phyloP scores from a whole-genome alignment of 1,140 invertebrate genomes.

The Polyergus mexicanus region DNA sequence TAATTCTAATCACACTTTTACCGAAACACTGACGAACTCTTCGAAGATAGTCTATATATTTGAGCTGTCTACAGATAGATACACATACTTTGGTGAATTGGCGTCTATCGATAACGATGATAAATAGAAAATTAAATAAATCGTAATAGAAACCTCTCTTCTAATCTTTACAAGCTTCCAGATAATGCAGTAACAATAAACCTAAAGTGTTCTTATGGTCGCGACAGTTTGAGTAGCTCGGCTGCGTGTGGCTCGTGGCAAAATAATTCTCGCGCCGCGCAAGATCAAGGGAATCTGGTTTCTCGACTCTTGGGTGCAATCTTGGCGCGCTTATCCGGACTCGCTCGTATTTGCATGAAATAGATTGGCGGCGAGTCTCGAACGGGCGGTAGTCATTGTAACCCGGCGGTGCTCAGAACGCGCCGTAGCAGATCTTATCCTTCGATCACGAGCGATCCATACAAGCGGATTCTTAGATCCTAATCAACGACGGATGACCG shows the following conservation, averaged over 20 bases:
- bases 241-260: conserved; percentile 12
- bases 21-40: background rate
- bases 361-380: conserved; percentile 41
- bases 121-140: conserved; percentile 29
- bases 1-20: background rate
- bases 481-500: conserved; percentile 53
- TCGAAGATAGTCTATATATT: background rate
- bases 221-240: conserved; percentile 11
- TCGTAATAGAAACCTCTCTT: background rate
- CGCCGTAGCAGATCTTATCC: conserved; percentile 70
- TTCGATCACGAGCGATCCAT: conserved; percentile 72
- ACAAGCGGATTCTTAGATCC: conserved; percentile 70
- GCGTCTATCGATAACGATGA: background rate
- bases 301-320: conserved; percentile 53
- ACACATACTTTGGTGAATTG: background rate
- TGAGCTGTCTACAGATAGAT: background rate
- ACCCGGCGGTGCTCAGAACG: conserved; percentile 24
- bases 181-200: conserved; percentile 24
- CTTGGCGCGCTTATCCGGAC: conserved; percentile 55
- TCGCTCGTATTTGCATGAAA: conserved; percentile 69
- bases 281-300: conserved; percentile 82
- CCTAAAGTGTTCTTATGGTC: conserved; percentile 23
- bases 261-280: conserved; percentile 67
- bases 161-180: background rate
- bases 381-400: conserved; percentile 64